phyloP scores from a whole-genome alignment of 2,113 vertebrate genomes.

The Cheirogaleus medius region DNA sequence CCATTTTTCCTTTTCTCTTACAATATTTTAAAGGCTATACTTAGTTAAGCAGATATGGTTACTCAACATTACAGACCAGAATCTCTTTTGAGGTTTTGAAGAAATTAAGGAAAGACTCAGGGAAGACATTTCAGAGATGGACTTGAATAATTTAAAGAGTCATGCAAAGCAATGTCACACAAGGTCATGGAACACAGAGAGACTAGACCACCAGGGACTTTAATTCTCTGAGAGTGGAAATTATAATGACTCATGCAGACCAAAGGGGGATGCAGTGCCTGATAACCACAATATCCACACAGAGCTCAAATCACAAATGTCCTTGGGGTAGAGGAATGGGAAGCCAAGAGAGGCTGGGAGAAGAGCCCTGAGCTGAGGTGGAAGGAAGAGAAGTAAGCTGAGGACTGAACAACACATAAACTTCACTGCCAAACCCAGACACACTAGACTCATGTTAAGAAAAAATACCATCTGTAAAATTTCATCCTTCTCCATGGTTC shows the following conservation, averaged over 20 bases:
- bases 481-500: neutral
- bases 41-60: slow-evolving; percentile 46
- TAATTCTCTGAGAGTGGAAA: slow-evolving; percentile 28
- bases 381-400: neutral
- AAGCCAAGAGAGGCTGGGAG: neutral
- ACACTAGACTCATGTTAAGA: neutral
- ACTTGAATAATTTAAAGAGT: slow-evolving; percentile 52
- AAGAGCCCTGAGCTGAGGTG: neutral
- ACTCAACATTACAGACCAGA: slow-evolving; percentile 28
- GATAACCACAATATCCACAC: neutral
- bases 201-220: slow-evolving; percentile 25
- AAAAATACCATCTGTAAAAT: neutral
- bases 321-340: neutral
- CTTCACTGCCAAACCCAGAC: neutral
- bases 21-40: neutral
- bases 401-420: neutral
- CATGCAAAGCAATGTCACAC: slow-evolving; percentile 8
- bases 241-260: slow-evolving; percentile 59
- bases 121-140: slow-evolving; percentile 33
- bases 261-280: neutral
- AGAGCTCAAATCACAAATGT: neutral
- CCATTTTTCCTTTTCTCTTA: slow-evolving; percentile 2
- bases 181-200: slow-evolving; percentile 40
- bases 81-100: slow-evolving; percentile 61
- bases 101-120: slow-evolving; percentile 23